Conservation (phyloP, 2,888 invertebrate species). For the Andrena hattorfiana region DNA sequence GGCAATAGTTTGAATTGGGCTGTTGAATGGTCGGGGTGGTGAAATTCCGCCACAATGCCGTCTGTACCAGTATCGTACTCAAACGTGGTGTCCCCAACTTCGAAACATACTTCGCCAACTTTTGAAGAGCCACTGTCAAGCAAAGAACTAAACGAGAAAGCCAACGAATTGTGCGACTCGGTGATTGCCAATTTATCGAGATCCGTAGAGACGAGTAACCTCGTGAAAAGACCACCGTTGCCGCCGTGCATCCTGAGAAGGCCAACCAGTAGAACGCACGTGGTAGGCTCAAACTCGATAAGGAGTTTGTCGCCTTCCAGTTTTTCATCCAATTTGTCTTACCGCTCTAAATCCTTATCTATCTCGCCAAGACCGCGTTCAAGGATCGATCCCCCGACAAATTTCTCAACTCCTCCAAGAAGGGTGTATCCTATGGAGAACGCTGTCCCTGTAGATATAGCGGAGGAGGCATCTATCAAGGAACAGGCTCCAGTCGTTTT, state of each 20-base stretch:
- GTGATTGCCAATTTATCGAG: constrained; percentile 5
- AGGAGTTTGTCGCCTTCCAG: constrained; percentile 70
- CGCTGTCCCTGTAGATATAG: constrained; percentile 82
- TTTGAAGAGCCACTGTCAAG: constrained; percentile 12
- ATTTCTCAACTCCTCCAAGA: constrained; percentile 85
- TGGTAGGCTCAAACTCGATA: constrained; percentile 3
- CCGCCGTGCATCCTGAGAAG: constrained; percentile 53
- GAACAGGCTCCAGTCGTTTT: constrained; percentile 93
- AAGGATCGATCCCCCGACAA: constrained; percentile 32
- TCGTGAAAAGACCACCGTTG: constrained; percentile 62
- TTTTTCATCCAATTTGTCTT: constrained; percentile 59
- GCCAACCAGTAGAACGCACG: constrained; percentile 41
- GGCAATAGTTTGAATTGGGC: neutral
- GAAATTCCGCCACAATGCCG: constrained; percentile 53
- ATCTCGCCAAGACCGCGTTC: constrained; percentile 55
- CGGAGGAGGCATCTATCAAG: constrained; percentile 88
- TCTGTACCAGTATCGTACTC: constrained; percentile 54
- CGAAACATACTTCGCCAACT: constrained; percentile 4
- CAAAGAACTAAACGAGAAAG: constrained; percentile 1
- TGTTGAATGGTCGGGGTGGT: neutral
- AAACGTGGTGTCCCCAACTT: constrained; percentile 9
- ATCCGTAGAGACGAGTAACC: neutral
- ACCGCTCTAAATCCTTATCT: constrained; percentile 56
- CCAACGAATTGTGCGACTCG: constrained; percentile 10
- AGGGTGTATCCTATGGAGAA: constrained; percentile 89